Conservation (phyloP, 2,797 vertebrate genomes). For the Myripristis murdjan region DNA sequence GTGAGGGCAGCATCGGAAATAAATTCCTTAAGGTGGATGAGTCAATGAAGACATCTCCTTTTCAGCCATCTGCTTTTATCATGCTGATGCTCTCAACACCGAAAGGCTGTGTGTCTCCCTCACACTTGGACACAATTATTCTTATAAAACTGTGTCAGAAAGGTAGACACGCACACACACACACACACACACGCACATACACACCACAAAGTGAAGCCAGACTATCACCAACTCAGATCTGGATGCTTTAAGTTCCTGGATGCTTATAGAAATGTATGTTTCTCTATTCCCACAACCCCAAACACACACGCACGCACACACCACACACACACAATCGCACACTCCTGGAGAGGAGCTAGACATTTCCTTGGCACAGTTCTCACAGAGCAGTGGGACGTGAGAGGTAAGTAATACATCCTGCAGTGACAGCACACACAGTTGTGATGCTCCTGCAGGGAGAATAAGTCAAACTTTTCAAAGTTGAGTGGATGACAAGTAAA, state of each 20-base stretch:
- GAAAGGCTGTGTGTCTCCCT: constrained; percentile 35
- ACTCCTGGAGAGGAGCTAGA: constrained; percentile 42
- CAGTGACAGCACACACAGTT: constrained; percentile 35
- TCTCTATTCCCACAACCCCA: constrained; percentile 30
- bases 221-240: constrained; percentile 45
- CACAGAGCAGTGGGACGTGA: constrained; percentile 50
- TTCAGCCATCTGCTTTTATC: constrained; percentile 47
- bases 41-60: constrained; percentile 57
- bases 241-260: constrained; percentile 32
- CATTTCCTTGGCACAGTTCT: constrained; percentile 59
- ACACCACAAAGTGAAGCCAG: constrained; percentile 50
- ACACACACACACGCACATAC: constrained; percentile 8
- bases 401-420: constrained; percentile 56
- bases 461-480: constrained; percentile 56
- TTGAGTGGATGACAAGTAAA: constrained; percentile 50
- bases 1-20: constrained; percentile 21
- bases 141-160: constrained; percentile 46
- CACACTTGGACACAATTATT: constrained; percentile 57
- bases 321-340: constrained; percentile 29
- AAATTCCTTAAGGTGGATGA: constrained; percentile 33
- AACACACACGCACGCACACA: constrained; percentile 31
- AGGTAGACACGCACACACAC: constrained; percentile 24
- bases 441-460: constrained; percentile 49
- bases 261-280: constrained; percentile 42
- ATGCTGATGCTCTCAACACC: constrained; percentile 32